phyloP scores from a whole-genome alignment of 2,888 invertebrate genomes.

The Julus scanicus region DNA sequence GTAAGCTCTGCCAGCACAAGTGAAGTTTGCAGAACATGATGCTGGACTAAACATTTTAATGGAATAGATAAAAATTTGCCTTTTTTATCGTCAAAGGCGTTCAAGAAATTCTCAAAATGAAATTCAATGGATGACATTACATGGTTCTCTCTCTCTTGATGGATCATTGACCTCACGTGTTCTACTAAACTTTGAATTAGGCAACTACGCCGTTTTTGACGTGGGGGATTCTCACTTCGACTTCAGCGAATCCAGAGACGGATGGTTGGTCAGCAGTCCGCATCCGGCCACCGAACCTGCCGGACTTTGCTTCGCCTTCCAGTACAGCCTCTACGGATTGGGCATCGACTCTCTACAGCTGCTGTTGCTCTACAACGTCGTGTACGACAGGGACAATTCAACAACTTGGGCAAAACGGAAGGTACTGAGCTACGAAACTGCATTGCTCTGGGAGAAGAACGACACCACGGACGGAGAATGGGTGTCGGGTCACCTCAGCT shows the following conservation, averaged over 20 bases:
- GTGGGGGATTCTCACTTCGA: slow-evolving; percentile 36
- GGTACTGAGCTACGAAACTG: slow-evolving; percentile 49
- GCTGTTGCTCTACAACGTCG: slow-evolving; percentile 51
- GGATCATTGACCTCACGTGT: not conserved
- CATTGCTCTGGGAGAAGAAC: slow-evolving; percentile 51
- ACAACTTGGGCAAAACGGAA: not conserved
- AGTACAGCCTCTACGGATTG: slow-evolving; percentile 55
- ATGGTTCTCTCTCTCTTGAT: too few relatives aligned
- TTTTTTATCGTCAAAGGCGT: not conserved
- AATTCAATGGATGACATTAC: not conserved
- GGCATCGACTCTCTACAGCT: slow-evolving; percentile 53
- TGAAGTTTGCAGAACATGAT: too few relatives aligned
- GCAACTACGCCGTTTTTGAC: slow-evolving; percentile 54
- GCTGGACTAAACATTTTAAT: too few relatives aligned
- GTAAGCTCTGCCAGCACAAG: not conserved
- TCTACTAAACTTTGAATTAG: slow-evolving; percentile 26
- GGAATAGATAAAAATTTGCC: too few relatives aligned
- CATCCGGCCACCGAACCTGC: slow-evolving; percentile 49
- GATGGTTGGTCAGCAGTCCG: slow-evolving; percentile 51
- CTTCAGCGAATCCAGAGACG: not conserved
- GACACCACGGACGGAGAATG: slow-evolving; percentile 53
- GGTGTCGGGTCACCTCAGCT: slow-evolving; percentile 51
- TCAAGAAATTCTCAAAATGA: not conserved
- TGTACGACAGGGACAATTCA: not conserved
- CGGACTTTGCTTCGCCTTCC: slow-evolving; percentile 54